Base-by-base conservation (phyloP, 2,888 invertebrate genomes). In the Drosophila hawaiiensis region DNA sequence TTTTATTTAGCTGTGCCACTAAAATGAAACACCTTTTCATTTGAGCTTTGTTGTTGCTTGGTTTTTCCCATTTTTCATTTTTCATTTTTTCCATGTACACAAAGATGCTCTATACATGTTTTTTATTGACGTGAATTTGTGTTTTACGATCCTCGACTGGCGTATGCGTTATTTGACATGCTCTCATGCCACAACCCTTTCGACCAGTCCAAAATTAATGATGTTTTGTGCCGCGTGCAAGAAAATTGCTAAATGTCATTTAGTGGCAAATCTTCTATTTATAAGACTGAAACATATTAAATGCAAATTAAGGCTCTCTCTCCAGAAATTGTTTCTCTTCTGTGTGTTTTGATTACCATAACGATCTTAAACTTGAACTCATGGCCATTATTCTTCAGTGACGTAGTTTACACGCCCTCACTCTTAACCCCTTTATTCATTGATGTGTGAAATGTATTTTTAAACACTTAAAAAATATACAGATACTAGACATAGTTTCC, bases 291-390 rank as follows among this genome's bases (percentile, higher is more conserved):
- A 16, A 4, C 28, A 49, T 12, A 68, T 35, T 49, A 47, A 47
- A 63, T 58, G 50, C 50, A 39, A 55, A 60, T 52, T 52, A 50
- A 56, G 16, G 6, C 10, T 12, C 5, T 37, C 19, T 25, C 19
- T 25, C 37, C 37, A 19, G 25, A 37, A 52, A 52, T 52, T 52
- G 12, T 31, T 29, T 29, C 10, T 7, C 39, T 16, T 4, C 3
- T 35, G 12, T 28, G 14, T 28, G 4, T 16, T 33, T 28, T 25
- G 22, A 12, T 39, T 10, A n/a, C 12, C 68, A 60, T 12, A 53
- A 73, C 67, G 83, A 84, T 83, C 85, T 83, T 90, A 72, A 86
- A 90, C 85, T 86, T 86, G 89, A 90, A 89, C 79, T 84, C 66
- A 70, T 72, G 59, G 47, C 64, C 50, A 43, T 29, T 47, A 64